These are phyloP conservation scores for Torymus tubicola DNA, from an alignment of 2,888 invertebrate species.

Conservation along the genomic window DNA sequence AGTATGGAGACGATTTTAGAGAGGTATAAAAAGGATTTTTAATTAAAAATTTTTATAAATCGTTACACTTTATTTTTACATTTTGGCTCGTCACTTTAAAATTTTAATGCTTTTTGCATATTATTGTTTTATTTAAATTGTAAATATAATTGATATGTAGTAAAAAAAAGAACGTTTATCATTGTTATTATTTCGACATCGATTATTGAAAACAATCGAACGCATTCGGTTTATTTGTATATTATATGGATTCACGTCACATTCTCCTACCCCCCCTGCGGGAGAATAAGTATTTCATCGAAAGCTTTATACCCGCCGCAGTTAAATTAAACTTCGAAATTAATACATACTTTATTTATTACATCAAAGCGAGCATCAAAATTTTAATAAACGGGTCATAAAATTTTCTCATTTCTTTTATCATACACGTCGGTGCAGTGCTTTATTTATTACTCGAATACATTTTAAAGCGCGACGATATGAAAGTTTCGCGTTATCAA, in stretches of 20 bases:
- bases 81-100: too few relatives aligned
- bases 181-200: neutral
- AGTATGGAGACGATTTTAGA: conserved; percentile 16
- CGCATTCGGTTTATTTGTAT: too few relatives aligned
- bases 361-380: conserved; percentile 37
- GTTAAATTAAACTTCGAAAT: conserved; percentile 41
- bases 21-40: conserved; percentile 21
- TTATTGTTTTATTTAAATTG: neutral
- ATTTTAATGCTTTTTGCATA: neutral
- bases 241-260: too few relatives aligned
- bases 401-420: conserved; percentile 44
- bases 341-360: conserved; percentile 41
- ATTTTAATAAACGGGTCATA: conserved; percentile 38
- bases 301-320: neutral
- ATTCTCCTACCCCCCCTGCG: neutral
- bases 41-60: conserved; percentile 24
- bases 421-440: neutral
- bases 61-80: neutral
- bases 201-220: too few relatives aligned
- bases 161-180: neutral
- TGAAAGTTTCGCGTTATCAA: conserved; percentile 43
- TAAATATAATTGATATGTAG: neutral
- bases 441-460: conserved; percentile 46
- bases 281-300: conserved; percentile 31
- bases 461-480: conserved; percentile 33